A percentile compares a stretch with the other conserved stretches of the same genome.
Evolutionary conservation across 92 coral and sea anemone genomes (phyloP).

Genomic region (Umimayanthus kanabou): DNA sequence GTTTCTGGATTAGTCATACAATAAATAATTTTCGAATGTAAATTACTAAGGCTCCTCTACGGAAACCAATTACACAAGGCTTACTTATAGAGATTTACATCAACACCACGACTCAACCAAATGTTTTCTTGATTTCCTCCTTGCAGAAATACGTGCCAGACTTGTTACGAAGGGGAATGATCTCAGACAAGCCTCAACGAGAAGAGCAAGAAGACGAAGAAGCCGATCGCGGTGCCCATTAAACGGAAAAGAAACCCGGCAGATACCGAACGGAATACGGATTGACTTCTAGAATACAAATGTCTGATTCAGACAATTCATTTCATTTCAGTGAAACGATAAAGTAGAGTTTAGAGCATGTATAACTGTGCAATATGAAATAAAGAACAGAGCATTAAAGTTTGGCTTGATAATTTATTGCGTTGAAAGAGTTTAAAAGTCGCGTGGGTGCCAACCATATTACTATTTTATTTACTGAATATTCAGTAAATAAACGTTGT

Average conservation of each 20-base stretch:
- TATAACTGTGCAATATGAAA: constrained; percentile 27
- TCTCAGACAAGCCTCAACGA: not conserved
- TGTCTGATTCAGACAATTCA: constrained; percentile 32
- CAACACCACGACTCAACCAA: not conserved
- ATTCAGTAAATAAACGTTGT: too few relatives aligned
- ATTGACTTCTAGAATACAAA: not conserved
- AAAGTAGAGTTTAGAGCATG: constrained; percentile 38
- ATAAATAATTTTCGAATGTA: too few relatives aligned
- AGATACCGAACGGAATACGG: not conserved
- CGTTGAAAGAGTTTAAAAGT: not conserved
- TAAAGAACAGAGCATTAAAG: constrained; percentile 36
- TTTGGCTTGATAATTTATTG: not conserved
- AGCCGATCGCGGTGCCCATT: not conserved
- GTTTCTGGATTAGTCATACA: too few relatives aligned
- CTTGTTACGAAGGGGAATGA: constrained; percentile 1
- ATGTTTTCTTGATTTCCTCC: not conserved
- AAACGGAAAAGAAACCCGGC: not conserved
- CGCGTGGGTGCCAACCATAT: not conserved
- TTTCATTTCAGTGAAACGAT: constrained; percentile 42
- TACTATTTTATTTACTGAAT: too few relatives aligned
- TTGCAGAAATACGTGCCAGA: constrained; percentile 30
- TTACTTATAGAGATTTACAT: not conserved
- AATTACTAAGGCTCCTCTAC: too few relatives aligned
- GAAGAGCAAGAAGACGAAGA: not conserved
- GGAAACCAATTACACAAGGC: not conserved